These are phyloP conservation scores for Petrolisthes cinctipes DNA, from an alignment of 2,888 invertebrate species.

Conservation along the genomic window DNA sequence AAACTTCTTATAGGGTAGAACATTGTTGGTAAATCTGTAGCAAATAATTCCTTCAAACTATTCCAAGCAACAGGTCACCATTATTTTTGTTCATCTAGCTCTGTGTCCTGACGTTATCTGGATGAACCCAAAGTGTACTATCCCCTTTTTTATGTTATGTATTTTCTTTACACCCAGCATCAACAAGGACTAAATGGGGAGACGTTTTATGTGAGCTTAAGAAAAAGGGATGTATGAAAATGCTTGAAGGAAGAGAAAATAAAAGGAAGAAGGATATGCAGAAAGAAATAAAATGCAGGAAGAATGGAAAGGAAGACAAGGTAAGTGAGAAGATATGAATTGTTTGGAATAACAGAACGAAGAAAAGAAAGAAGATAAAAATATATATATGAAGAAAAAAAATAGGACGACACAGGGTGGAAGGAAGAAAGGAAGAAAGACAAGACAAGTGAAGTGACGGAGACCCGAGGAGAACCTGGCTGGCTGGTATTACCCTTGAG, in stretches of 20 bases:
- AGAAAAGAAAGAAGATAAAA: not conserved
- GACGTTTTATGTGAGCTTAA: not conserved
- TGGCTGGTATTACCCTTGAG: not conserved
- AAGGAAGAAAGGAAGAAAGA: slow-evolving; percentile 3
- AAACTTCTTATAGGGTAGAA: too few relatives aligned
- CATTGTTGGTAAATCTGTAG: too few relatives aligned
- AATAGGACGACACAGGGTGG: not conserved
- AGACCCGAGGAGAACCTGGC: not conserved
- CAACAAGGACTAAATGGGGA: not conserved
- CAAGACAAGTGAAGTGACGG: not conserved
- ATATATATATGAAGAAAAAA: not conserved
- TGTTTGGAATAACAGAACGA: not conserved
- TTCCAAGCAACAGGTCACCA: too few relatives aligned
- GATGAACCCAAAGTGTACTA: not conserved
- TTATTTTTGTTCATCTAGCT: too few relatives aligned
- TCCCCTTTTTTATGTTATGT: too few relatives aligned
- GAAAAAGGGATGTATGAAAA: not conserved
- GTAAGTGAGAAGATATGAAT: not conserved
- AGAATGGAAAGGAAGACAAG: not conserved
- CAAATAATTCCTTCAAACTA: too few relatives aligned
- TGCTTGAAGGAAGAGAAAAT: not conserved
- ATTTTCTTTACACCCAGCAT: too few relatives aligned
- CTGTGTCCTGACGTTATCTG: too few relatives aligned
- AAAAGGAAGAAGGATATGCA: not conserved
- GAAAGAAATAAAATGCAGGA: not conserved